phyloP scores from a whole-genome alignment of 2,113 vertebrate genomes.

The Ciconia maguari region DNA sequence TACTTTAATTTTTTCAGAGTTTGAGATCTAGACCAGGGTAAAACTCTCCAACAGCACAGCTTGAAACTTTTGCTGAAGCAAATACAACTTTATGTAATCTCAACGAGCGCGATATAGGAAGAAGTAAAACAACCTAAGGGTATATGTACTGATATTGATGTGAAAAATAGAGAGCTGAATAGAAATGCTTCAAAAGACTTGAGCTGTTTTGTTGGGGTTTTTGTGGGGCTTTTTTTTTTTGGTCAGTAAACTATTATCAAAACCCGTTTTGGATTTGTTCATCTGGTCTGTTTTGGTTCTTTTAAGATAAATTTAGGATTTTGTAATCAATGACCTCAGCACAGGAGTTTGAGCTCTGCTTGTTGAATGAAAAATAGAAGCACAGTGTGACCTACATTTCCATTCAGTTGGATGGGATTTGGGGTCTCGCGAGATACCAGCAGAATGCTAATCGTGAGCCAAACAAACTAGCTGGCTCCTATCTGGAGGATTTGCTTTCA shows the following conservation, averaged over 20 bases:
- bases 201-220: neutral
- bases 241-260: neutral
- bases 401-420: neutral
- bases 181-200: neutral
- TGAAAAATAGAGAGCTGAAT: neutral
- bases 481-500: neutral
- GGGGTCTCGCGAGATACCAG: neutral
- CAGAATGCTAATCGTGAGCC: neutral
- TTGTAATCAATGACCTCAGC: neutral
- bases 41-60: neutral
- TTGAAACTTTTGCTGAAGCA: neutral
- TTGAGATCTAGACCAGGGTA: neutral
- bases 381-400: neutral
- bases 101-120: neutral
- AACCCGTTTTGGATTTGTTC: neutral
- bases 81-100: neutral
- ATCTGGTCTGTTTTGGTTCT: neutral
- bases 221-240: neutral
- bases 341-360: neutral
- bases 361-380: neutral
- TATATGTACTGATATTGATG: neutral
- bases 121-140: neutral
- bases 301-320: neutral
- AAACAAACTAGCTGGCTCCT: neutral
- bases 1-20: neutral